Base-by-base conservation (phyloP, 2,888 invertebrate genomes). In the Aelia acuminata region DNA sequence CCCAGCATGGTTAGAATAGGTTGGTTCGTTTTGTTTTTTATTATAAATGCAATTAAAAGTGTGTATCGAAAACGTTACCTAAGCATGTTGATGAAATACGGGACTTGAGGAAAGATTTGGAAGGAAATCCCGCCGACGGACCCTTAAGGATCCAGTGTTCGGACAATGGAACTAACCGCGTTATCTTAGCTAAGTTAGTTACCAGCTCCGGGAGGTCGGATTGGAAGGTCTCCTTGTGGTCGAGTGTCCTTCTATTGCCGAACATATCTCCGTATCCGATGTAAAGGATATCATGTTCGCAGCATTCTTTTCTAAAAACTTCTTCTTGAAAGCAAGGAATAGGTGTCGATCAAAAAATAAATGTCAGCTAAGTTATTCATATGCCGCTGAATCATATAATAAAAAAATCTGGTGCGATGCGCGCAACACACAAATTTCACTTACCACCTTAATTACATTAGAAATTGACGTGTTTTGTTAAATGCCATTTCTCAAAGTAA, bases 161-260 rank as follows among this genome's bases (percentile, higher is more conserved):
- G 63, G 18, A 35, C 63, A 20, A 31, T 70, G 31, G 63, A 31
- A 70, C 31, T 70, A 70, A 70, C 63, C 20, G 63, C 35, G 63
- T 70, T 70, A 70, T 20, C 63, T 70, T 35, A 8, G 63, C 5
- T 70, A 70, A 70, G 63, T 70, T 70, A 8, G 63, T 70, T 70
- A 70, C 18, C 18, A 35, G 63, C 63, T 35, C 31, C 63, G 63
- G 35, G 35, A 0, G 26, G 63, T 35, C 63, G 63, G 5, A 26
- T 15, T 15, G 63, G 63, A 70, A 70, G 63, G 63, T 18, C 63
- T 35, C 20, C 35, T 35, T 70, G 63, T 35, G 63, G 63, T 70
- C 31, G 63, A 35, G 8, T 35, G 63, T 15, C 63, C 63, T 70
- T 70, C 63, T 35, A 70, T 18, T 35, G 18, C 31, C 31, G 0